A percentile compares a stretch with the other conserved stretches of the same genome.
Conservation (phyloP, 2,113 vertebrate genomes). For the Phyllostomus hastatus region DNA sequence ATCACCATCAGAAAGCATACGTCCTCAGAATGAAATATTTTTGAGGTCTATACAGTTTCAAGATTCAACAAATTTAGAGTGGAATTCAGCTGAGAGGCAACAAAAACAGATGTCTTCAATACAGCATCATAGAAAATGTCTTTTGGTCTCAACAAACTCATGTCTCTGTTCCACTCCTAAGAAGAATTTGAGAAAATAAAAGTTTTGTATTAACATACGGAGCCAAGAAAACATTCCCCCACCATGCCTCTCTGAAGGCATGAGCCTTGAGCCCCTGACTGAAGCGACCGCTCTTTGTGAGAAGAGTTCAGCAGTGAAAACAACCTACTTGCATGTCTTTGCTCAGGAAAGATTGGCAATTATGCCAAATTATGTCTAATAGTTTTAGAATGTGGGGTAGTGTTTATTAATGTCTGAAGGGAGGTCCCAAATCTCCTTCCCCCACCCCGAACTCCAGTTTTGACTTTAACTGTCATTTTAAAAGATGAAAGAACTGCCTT, state of each 20-base stretch:
- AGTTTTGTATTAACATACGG: neutral
- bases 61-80: conserved; percentile 11
- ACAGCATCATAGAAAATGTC: neutral
- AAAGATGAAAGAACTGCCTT: conserved; percentile 74
- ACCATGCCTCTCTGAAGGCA: neutral
- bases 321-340: conserved; percentile 49
- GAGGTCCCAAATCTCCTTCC: conserved; percentile 59
- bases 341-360: conserved; percentile 65
- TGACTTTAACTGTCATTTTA: conserved; percentile 66
- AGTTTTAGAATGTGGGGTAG: conserved; percentile 62
- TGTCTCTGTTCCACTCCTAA: neutral
- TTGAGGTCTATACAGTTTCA: neutral
- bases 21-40: neutral
- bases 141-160: neutral
- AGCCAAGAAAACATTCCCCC: neutral
- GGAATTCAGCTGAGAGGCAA: conserved; percentile 22
- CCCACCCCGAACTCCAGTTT: conserved; percentile 26
- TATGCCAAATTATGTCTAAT: conserved; percentile 65
- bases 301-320: conserved; percentile 37
- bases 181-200: conserved; percentile 25
- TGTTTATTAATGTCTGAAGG: conserved; percentile 66
- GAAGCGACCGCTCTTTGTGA: neutral
- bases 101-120: conserved; percentile 19
- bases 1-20: neutral
- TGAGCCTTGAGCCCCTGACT: neutral